Percentiles rank a stretch among this genome's conserved stretches.
phyloP scores from a whole-genome alignment of 2,113 vertebrate genomes.

The Anhinga rufa region DNA sequence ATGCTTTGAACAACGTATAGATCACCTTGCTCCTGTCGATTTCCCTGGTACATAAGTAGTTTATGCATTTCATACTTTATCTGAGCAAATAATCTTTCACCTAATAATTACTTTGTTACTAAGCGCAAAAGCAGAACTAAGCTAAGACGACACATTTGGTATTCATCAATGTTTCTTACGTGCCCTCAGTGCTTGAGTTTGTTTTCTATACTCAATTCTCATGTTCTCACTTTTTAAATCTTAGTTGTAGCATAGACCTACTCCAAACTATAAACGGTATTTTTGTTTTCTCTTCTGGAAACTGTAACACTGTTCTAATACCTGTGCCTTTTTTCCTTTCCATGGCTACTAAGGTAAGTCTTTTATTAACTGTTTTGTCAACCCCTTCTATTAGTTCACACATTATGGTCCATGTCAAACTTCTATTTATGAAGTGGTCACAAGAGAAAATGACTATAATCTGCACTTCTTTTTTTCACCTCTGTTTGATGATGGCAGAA shows the following conservation, averaged over 20 bases:
- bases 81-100: not conserved
- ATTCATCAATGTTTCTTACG: not conserved
- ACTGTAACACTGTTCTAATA: not conserved
- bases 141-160: not conserved
- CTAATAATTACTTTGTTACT: not conserved
- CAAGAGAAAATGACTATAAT: not conserved
- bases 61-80: not conserved
- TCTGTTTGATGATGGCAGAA: not conserved
- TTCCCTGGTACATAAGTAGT: not conserved
- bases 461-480: not conserved
- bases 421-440: not conserved
- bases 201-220: not conserved
- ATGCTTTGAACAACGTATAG: not conserved
- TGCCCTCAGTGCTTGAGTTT: not conserved
- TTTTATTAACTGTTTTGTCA: not conserved
- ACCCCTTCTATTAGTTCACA: not conserved
- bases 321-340: not conserved
- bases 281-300: not conserved
- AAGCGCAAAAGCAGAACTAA: not conserved
- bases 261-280: not conserved
- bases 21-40: not conserved
- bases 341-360: not conserved
- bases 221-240: not conserved
- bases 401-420: not conserved
- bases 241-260: not conserved